Evolutionary conservation across 2,113 vertebrate species (phyloP).

Genomic region (Empidonax alnorum): DNA sequence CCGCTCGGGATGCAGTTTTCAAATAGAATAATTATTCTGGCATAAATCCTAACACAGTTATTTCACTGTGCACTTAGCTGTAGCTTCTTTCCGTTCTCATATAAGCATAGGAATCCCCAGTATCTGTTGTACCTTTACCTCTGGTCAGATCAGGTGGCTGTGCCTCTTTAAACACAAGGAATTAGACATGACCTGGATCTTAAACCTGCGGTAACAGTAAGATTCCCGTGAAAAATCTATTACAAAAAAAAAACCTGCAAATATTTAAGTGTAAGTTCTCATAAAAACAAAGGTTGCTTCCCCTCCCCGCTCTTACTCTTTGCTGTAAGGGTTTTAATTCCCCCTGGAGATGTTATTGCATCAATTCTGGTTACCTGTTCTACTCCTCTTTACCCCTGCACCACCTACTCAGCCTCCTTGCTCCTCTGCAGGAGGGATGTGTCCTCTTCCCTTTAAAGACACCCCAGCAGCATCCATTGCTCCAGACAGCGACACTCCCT

Average conservation of each 20-base stretch:
- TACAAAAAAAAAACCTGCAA: background rate
- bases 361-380: background rate
- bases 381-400: no score
- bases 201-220: background rate
- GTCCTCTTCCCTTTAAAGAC: background rate
- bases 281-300: background rate
- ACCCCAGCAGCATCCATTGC: background rate
- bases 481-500: background rate
- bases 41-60: background rate
- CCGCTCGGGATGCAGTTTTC: background rate
- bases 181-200: background rate
- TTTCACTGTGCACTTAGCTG: background rate
- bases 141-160: background rate
- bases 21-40: background rate
- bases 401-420: background rate
- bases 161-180: background rate
- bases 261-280: background rate
- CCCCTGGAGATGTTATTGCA: background rate
- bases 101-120: rapidly evolving
- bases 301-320: background rate
- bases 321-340: background rate
- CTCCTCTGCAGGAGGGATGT: background rate
- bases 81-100: background rate
- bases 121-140: background rate
- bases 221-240: background rate